phyloP scores from a whole-genome alignment of 2,113 vertebrate species.

The Siniperca knerii region DNA sequence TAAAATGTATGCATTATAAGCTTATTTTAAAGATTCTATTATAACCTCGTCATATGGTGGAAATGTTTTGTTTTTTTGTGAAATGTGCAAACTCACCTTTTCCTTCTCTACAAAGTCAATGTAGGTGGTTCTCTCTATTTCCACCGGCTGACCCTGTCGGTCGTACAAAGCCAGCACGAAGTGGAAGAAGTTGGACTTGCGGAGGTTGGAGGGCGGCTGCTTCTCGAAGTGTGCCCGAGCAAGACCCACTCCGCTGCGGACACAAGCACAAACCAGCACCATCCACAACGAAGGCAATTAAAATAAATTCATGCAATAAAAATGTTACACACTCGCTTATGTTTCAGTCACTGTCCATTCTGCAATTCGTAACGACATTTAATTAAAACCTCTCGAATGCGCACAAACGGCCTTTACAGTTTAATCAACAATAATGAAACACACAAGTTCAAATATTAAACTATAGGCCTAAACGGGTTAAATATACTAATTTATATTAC shows the following conservation, averaged over 20 bases:
- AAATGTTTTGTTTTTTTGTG: neutral
- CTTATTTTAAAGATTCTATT: neutral
- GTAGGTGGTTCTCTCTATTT: slow-evolving; percentile 97
- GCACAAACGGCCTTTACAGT: neutral
- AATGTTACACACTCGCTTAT: neutral
- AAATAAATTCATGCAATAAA: neutral
- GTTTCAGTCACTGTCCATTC: neutral
- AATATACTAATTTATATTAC: slow-evolving; percentile 1
- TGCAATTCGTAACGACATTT: neutral
- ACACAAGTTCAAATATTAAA: slow-evolving; percentile 4
- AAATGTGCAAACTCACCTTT: slow-evolving; percentile 87
- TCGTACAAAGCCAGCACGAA: slow-evolving; percentile 98
- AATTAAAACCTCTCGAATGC: neutral
- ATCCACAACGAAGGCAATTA: slow-evolving; percentile 33
- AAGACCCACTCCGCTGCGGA: slow-evolving; percentile 96
- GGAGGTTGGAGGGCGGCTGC: slow-evolving; percentile 97
- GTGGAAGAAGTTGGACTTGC: slow-evolving; percentile 99
- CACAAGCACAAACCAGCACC: slow-evolving; percentile 81
- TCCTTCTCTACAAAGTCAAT: slow-evolving; percentile 98
- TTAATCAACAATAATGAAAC: neutral
- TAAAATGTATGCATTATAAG: neutral
- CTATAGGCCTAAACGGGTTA: neutral
- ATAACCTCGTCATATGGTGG: neutral
- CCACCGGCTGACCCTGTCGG: slow-evolving; percentile 98
- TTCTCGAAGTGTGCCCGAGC: slow-evolving; percentile 99